Evolutionary conservation across 2,888 invertebrate genomes (phyloP), one percentile per base, ranked within the genome.

Genomic region (Amphipyra berbera): DNA sequence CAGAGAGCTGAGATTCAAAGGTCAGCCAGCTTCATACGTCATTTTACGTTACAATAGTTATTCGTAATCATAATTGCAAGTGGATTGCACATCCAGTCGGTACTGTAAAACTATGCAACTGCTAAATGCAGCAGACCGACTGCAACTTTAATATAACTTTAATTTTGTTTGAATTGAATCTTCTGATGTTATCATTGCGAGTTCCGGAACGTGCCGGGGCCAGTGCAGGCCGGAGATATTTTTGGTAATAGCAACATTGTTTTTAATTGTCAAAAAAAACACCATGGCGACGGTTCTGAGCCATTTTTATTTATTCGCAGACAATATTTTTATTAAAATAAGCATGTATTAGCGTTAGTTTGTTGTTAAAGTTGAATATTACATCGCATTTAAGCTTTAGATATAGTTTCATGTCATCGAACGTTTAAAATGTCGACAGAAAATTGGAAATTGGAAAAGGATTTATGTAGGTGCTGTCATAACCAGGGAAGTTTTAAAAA

Each of bases 391-490:
- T 21, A 21, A 21, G 21, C 8, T 54, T 58, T 10, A 53, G 4
- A 7, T 41, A 7, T 35, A 46, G 44, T 66, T 62, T 48, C 14
- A 55, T 77, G 63, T 57, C 48, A 62, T 35, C 30, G 50, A 61
- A 60, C 48, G 38, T 2, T 61, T 48, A 86, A 82, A 79, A 91
- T 91, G 90, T 76, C 89, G 59, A 56, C 73, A n/a, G 78, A 82
- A 68, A 73, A 48, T 38, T 90, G 87, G 84, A 87, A 85, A 67
- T 49, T 90, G 13, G 90, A 90, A 46, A 87, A 84, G 13, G 85
- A 89, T 67, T 78, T 93, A 54, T 94, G 93, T 71, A 86, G 93
- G 7, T 93, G 93, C 70, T 94, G 93, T 82, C 91, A 90, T 54
- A 80, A 86, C 5, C 90, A 92, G 64, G 93, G 93, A 9, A 61